Conservation (phyloP, 2,888 invertebrate species). For the Hymenopus coronatus region DNA sequence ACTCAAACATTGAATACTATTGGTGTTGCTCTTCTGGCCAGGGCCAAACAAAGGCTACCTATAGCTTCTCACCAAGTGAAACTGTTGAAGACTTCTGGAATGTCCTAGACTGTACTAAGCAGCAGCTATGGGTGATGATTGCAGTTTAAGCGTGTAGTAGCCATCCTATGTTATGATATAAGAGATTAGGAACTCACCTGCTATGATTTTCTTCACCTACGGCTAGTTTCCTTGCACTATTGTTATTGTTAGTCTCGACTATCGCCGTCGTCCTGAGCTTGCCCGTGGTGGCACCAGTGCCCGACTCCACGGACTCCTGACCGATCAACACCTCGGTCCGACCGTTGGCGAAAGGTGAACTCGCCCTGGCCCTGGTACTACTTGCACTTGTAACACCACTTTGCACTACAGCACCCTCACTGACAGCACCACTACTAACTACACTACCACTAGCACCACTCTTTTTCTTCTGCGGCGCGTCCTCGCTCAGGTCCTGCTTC, state of each 20-base stretch:
- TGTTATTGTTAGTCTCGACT: conserved; percentile 46
- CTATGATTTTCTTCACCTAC: not conserved
- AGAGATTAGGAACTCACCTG: not conserved
- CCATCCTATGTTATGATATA: no score
- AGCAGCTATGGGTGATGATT: no score
- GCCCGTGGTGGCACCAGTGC: conserved; percentile 55
- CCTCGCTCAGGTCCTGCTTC: conserved; percentile 37
- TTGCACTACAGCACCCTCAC: conserved; percentile 17
- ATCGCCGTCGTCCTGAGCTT: conserved; percentile 57
- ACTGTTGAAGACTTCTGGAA: no score
- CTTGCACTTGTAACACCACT: conserved; percentile 27
- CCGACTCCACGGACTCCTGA: conserved; percentile 44
- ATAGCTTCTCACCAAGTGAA: no score
- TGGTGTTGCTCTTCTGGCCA: no score
- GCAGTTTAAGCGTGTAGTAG: no score
- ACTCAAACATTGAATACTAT: no score
- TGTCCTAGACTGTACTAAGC: no score
- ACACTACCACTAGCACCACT: conserved; percentile 39
- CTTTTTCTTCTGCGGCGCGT: conserved; percentile 22
- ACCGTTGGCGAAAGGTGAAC: conserved; percentile 65
- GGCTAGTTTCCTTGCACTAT: not conserved
- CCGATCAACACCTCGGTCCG: conserved; percentile 72
- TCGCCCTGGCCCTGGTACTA: conserved; percentile 44
- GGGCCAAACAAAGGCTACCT: no score
- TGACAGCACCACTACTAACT: conserved; percentile 35